Evolutionary conservation across 2,113 vertebrate species (phyloP), one percentile per base, ranked within the genome.

Genomic region (Tachuris rubrigastra): DNA sequence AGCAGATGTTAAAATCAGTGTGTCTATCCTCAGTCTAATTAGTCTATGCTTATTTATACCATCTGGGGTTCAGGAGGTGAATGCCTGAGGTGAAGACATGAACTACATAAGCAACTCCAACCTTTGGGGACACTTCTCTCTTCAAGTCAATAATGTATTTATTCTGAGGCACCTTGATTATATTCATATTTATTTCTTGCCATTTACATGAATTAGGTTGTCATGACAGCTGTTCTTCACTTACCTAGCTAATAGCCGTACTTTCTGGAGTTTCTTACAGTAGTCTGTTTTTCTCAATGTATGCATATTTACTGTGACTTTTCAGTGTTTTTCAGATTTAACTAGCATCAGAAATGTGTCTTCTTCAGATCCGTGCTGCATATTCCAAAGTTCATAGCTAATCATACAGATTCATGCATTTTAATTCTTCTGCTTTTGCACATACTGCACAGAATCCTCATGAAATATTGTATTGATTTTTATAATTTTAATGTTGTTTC

Each of bases 301-400:
- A 56, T 78, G 66, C 63, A 65, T 77, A 85, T 17, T 49, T 71
- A n/a, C n/a, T 37, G 71, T 59, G 78, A 46, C 52, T 87, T 87
- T 74, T 69, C 50, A 71, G 73, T 82, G 72, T 76, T 81, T 96
- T 97, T 97, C 85, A 89, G 93, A 72, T 81, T 66, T 86, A 77
- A 87, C 81, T 85, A 90, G 24, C 41, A 63, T 84, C 15, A 13
- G 42, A 90, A 97, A 92, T 5, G 11, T 47, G 67, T 68, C 47
- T 41, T 68, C 78, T 88, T 97, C 72, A 95, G 58, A 80, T 76
- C 87, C 78, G 69, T 78, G 46, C 21, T 5, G 3, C 8, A 5
- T 86, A 30, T 94, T 88, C 68, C 58, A 92, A 95, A 95, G 72
- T 55, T 60, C 88, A 56, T 20, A 12, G 52, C 33, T 75, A 76